Percentiles rank a stretch among this genome's conserved stretches.
phyloP scores from a whole-genome alignment of 2,888 invertebrate genomes.

The Heliconius hortense region DNA sequence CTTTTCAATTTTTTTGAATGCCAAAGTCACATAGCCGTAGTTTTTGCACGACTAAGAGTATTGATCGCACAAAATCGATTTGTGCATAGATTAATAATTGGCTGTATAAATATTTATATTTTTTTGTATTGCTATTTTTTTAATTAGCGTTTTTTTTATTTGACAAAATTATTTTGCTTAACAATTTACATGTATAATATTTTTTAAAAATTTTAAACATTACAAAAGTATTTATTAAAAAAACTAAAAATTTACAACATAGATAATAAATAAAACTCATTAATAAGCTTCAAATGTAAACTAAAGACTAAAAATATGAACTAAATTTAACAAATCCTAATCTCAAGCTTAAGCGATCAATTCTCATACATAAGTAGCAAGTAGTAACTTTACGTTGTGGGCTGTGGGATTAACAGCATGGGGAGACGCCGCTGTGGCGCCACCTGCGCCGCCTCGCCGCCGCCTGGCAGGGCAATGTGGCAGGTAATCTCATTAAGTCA shows the following conservation, averaged over 20 bases:
- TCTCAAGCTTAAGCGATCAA: conserved; percentile 11
- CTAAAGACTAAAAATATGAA: background rate
- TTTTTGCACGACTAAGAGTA: conserved; percentile 15
- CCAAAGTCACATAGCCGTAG: conserved; percentile 11
- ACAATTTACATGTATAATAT: background rate
- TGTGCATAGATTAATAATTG: conserved; percentile 29
- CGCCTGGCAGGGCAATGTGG: conserved; percentile 57
- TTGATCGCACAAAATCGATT: conserved; percentile 55
- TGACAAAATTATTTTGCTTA: background rate
- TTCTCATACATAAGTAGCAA: conserved; percentile 23
- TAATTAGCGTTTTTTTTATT: background rate
- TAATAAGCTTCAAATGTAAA: background rate
- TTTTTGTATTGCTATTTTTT: conserved; percentile 10
- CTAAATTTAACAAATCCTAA: background rate
- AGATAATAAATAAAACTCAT: background rate
- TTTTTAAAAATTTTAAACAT: too few relatives aligned
- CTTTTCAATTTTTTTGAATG: background rate
- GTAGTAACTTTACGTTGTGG: conserved; percentile 23
- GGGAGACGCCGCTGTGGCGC: conserved; percentile 75
- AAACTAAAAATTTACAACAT: background rate
- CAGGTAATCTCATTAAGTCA: conserved; percentile 53
- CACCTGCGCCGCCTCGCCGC: conserved; percentile 72
- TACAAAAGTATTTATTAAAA: background rate
- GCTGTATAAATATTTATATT: conserved; percentile 23
- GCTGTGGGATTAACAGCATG: conserved; percentile 84